A percentile compares a stretch with the other conserved stretches of the same genome.
phyloP scores from a whole-genome alignment of 2,797 vertebrate species.

The Mormyrops attenuatus region DNA sequence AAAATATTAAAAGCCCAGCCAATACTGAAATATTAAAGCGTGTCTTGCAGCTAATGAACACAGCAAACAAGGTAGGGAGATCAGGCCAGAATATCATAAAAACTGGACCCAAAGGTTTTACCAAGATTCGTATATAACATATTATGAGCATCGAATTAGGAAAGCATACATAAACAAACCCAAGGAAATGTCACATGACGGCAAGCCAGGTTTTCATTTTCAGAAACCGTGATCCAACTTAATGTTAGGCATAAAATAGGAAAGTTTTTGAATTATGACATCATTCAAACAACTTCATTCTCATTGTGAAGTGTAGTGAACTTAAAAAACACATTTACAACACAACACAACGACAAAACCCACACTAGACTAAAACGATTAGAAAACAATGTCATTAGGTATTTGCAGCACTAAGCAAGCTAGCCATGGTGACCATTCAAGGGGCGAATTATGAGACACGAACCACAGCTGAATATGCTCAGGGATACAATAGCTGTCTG shows the following conservation, averaged over 20 bases:
- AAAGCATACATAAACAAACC: background rate
- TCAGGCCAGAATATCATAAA: background rate
- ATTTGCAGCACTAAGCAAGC: background rate
- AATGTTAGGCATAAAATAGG: background rate
- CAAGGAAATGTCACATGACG: background rate
- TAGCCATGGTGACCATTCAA: background rate
- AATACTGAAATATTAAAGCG: background rate
- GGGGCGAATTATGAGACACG: background rate
- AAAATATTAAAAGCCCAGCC: background rate
- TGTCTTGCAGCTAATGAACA: background rate
- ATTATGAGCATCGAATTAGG: background rate
- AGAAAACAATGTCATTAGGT: background rate
- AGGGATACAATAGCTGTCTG: background rate
- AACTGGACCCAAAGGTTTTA: background rate
- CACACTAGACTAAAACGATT: background rate
- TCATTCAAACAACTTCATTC: background rate
- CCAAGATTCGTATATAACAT: background rate
- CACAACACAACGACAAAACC: background rate
- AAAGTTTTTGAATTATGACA: background rate
- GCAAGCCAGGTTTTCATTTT: background rate
- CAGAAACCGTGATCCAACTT: background rate
- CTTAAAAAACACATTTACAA: background rate
- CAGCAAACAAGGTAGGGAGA: background rate
- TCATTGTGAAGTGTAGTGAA: background rate
- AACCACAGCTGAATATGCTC: background rate